These are phyloP conservation scores for Gasterosteus aculeatus DNA, from an alignment of 2,113 vertebrate genomes.

Conservation along the genomic window DNA sequence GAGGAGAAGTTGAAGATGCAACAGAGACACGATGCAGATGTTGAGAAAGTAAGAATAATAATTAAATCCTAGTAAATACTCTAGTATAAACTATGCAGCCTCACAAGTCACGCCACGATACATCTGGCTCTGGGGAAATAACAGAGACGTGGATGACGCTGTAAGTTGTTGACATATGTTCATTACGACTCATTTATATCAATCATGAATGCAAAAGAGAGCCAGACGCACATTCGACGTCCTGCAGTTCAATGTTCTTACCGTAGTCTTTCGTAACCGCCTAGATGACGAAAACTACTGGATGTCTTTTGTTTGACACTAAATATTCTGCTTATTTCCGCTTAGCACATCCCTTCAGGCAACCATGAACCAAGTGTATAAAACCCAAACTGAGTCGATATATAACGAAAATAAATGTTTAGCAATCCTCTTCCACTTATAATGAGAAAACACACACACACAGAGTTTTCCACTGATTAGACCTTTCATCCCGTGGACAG, in stretches of 20 bases:
- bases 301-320: not conserved
- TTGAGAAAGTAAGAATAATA: slow-evolving; percentile 88
- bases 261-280: no score
- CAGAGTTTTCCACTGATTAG: not conserved
- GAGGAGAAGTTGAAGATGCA: slow-evolving; percentile 93
- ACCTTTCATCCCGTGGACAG: not conserved
- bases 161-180: not conserved
- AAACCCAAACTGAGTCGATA: not conserved
- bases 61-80: not conserved
- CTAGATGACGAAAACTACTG: not conserved
- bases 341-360: not conserved
- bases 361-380: not conserved
- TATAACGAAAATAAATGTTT: not conserved
- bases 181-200: not conserved
- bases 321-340: not conserved
- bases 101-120: not conserved
- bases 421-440: not conserved
- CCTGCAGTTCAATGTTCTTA: not conserved
- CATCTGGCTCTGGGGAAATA: not conserved
- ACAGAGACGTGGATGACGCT: not conserved
- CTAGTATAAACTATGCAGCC: not conserved
- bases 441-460: not conserved
- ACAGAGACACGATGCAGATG: slow-evolving; percentile 90
- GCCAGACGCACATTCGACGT: not conserved
- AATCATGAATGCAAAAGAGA: not conserved